Percentiles rank a stretch among this genome's conserved stretches.
Evolutionary conservation across 2,113 vertebrate genomes (phyloP).

Genomic region (Macquaria australasica): DNA sequence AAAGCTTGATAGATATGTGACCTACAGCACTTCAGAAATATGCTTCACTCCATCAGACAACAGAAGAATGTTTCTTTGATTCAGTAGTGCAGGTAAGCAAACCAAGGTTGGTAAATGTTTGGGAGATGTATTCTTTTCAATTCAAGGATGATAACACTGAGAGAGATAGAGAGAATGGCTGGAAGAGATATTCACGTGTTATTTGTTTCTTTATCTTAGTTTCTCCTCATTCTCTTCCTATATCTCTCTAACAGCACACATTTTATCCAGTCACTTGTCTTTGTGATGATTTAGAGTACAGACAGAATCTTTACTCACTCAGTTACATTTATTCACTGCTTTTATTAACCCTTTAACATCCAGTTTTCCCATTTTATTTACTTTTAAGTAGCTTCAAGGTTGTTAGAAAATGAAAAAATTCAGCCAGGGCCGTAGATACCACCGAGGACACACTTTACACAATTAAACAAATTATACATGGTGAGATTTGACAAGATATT

Average conservation of each 20-base stretch:
- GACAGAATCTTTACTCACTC: not conserved
- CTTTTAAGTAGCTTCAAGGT: not conserved
- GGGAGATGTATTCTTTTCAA: conserved; percentile 12
- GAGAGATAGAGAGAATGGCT: not conserved
- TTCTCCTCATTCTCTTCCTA: not conserved
- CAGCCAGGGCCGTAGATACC: not conserved
- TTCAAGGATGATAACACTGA: not conserved
- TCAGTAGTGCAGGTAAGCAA: not conserved
- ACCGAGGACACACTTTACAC: not conserved
- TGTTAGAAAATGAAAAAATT: not conserved
- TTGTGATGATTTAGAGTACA: not conserved
- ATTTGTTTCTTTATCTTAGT: not conserved
- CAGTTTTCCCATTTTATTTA: too few relatives aligned
- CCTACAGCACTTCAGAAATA: not conserved
- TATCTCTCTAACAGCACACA: not conserved
- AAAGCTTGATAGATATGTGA: not conserved
- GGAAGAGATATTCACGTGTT: not conserved
- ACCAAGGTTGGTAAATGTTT: conserved; percentile 8
- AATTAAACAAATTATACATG: too few relatives aligned
- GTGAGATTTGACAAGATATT: too few relatives aligned
- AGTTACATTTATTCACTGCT: not conserved
- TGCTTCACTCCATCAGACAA: not conserved
- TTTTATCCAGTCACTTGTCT: not conserved
- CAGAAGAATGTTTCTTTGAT: not conserved
- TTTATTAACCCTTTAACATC: not conserved